Evolutionary conservation across 2,888 invertebrate species (phyloP).

Genomic region (Lacanobia oleracea): DNA sequence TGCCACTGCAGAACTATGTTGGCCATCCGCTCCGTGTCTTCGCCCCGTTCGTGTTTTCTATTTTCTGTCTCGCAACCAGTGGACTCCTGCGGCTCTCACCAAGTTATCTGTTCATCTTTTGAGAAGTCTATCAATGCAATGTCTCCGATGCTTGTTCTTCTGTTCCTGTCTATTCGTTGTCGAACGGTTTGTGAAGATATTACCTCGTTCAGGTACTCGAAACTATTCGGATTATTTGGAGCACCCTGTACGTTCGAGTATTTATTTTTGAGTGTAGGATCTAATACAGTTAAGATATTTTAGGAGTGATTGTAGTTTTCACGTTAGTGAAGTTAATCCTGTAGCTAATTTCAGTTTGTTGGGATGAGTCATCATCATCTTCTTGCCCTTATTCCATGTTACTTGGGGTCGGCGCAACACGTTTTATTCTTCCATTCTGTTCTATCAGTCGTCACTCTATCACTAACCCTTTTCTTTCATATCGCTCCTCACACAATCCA

Average conservation of each 20-base stretch:
- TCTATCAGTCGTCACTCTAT: too few relatives aligned
- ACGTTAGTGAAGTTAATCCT: background rate
- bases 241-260: background rate
- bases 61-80: too few relatives aligned
- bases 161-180: background rate
- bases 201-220: constrained; percentile 38
- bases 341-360: background rate
- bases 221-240: constrained; percentile 46
- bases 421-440: too few relatives aligned
- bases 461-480: too few relatives aligned
- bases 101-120: background rate
- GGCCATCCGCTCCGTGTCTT: too few relatives aligned
- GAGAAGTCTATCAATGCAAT: background rate
- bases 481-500: too few relatives aligned
- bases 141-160: background rate
- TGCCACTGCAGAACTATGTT: too few relatives aligned
- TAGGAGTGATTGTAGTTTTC: background rate
- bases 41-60: too few relatives aligned
- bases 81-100: too few relatives aligned
- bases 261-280: constrained; percentile 19
- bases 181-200: constrained; percentile 44
- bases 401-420: too few relatives aligned
- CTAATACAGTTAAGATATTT: constrained; percentile 17
- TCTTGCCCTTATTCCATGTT: too few relatives aligned
- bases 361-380: too few relatives aligned